Evolutionary conservation across 2,888 invertebrate genomes (phyloP).

Genomic region (Ophraella communa): DNA sequence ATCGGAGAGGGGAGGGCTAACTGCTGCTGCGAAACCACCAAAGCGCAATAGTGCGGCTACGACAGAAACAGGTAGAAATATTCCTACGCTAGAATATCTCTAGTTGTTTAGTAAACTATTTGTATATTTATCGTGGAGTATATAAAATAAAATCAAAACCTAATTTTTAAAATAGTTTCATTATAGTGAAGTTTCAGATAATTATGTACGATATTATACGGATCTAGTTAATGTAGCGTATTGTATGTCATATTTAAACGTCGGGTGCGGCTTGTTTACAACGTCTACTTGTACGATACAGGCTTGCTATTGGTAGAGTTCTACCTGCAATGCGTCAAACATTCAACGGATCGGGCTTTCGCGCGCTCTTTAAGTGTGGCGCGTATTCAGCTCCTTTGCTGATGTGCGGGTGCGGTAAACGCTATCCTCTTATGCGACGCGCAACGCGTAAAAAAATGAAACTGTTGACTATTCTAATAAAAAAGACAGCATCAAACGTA

Average conservation of each 20-base stretch:
- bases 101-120: background rate
- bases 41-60: constrained; percentile 61
- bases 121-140: background rate
- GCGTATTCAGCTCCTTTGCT: constrained; percentile 47
- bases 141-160: background rate
- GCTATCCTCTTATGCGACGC: constrained; percentile 39
- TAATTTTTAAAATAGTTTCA: constrained; percentile 5
- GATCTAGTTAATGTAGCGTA: constrained; percentile 67
- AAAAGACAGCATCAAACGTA: constrained; percentile 30
- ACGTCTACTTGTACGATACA: constrained; percentile 64
- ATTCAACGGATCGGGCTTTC: constrained; percentile 54
- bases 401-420: constrained; percentile 57
- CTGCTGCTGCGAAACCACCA: constrained; percentile 55
- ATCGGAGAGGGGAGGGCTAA: constrained; percentile 47
- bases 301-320: constrained; percentile 78
- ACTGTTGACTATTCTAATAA: constrained; percentile 31
- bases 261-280: constrained; percentile 78
- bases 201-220: background rate
- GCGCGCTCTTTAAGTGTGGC: constrained; percentile 53
- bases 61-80: constrained; percentile 59
- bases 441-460: constrained; percentile 36
- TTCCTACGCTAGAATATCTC: constrained; percentile 55
- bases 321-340: constrained; percentile 88
- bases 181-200: background rate
- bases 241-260: constrained; percentile 68